Base-by-base conservation (phyloP, 2,888 invertebrate species). In the Furcula furcula region DNA sequence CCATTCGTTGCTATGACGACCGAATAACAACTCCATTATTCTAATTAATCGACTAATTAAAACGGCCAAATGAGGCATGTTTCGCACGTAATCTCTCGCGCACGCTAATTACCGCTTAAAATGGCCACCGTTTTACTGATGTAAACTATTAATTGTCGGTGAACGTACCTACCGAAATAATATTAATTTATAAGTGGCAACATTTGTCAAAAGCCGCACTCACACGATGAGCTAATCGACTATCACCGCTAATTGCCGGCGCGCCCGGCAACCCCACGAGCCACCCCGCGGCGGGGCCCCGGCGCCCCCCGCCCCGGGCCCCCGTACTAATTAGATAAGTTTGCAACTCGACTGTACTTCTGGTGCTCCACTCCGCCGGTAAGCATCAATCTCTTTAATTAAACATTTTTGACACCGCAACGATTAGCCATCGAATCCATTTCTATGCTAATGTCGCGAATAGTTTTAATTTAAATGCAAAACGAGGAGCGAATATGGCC, bases 381-480 rank as follows among this genome's bases (percentile, higher is more conserved):
- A 81, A 85, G 83, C 88, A 86, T 88, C 85, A 88, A 88, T 88
- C 87, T 88, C 87, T 88, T 83, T 87, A 87, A 87, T 88, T 86
- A 88, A 87, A 87, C 80, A 86, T 85, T 86, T 87, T 87, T 86
- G 86, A 86, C 86, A 85, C 80, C 79, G 75, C 80, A 70, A 66
- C 79, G 84, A 87, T 86, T 86, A 86, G 77, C 81, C 68, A 80
- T 84, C 80, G 76, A 79, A 78, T 67, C 77, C 65, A 76, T 80
- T 76, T 78, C 75, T 78, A 79, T 80, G 79, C 71, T 77, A 81
- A 81, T 81, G 69, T 51, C 53, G 54, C 57, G 66, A 69, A 73
- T 76, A 76, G 76, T 76, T 75, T 73, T 74, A 67, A 70, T 72
- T 75, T 71, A 74, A 73, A 74, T 73, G 72, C 67, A 65, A 77